Evolutionary conservation across 92 coral and sea anemone genomes (phyloP), one percentile per base, ranked within the genome.

Genomic region (Blastomussa wellsi): DNA sequence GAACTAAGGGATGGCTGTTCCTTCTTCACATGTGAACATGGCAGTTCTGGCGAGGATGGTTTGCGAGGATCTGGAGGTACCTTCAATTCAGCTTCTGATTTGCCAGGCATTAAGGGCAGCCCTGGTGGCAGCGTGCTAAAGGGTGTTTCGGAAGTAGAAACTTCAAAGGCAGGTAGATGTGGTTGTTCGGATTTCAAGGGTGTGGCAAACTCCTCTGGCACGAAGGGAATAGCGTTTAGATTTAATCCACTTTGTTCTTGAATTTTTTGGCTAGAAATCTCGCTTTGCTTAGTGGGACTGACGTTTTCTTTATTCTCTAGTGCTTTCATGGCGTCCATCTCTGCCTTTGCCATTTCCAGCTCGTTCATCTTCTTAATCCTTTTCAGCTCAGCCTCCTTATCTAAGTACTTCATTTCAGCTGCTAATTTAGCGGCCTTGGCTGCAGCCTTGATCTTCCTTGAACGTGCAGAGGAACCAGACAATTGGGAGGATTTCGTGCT

Each of bases 401-500:
- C 68, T 62, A 62, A 62, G 8, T 59, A 62, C 4, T 62, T 62
- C 31, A 62, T 62, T 22, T 62, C 31, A 0, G 68, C 68, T 62
- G 20, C 68, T 22, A 62, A 22, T 62, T n/a, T n/a, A n/a, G n/a
- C n/a, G n/a, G n/a, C n/a, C n/a, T n/a, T n/a, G n/a, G n/a, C n/a
- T n/a, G n/a, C n/a, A n/a, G n/a, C n/a, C n/a, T n/a, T n/a, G n/a
- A n/a, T n/a, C n/a, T n/a, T n/a, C n/a, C n/a, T n/a, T n/a, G n/a
- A n/a, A n/a, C n/a, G n/a, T n/a, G n/a, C n/a, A n/a, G n/a, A n/a
- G n/a, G n/a, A n/a, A n/a, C n/a, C n/a, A n/a, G n/a, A n/a, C n/a
- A n/a, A n/a, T n/a, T n/a, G n/a, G n/a, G n/a, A n/a, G n/a, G n/a
- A 76, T 51, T 49, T 51, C 13, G 80, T 76, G 66, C 68, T 74